phyloP scores from a whole-genome alignment of 1,140 invertebrate genomes.

The Pseudomyrmex sp. region DNA sequence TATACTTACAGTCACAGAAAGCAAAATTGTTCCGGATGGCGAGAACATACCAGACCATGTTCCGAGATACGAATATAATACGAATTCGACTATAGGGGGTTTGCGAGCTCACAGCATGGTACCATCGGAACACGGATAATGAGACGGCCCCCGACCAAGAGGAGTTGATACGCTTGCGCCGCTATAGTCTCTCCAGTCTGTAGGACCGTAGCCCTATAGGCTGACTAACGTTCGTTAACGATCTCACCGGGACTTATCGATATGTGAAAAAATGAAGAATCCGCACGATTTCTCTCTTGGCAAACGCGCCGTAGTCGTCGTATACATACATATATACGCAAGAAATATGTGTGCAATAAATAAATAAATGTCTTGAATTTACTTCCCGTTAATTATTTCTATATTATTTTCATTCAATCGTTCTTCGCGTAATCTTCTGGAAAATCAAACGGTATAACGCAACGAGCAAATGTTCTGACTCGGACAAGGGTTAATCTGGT shows the following conservation, averaged over 20 bases:
- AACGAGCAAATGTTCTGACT: conserved; percentile 51
- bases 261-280: conserved; percentile 40
- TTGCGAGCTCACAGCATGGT: conserved; percentile 82
- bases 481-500: conserved; percentile 77
- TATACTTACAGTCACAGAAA: conserved; percentile 26
- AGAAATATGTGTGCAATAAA: not conserved
- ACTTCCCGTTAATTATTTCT: not conserved
- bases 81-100: conserved; percentile 71
- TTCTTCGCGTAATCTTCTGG: not conserved
- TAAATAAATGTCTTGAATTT: not conserved
- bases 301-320: conserved; percentile 18
- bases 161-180: conserved; percentile 78
- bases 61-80: conserved; percentile 75
- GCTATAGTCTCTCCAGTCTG: conserved; percentile 66
- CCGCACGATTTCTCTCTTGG: not conserved
- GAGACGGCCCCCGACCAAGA: conserved; percentile 85
- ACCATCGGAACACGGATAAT: conserved; percentile 83
- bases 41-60: conserved; percentile 55
- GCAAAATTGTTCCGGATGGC: conserved; percentile 41
- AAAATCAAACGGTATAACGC: not conserved
- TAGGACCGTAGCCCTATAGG: conserved; percentile 59
- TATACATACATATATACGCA: not conserved
- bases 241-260: conserved; percentile 61
- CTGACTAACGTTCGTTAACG: conserved; percentile 67
- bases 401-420: not conserved